A percentile compares a stretch with the other conserved stretches of the same genome.
phyloP scores from a whole-genome alignment of 2,113 vertebrate species.

The Morphnarchus princeps region DNA sequence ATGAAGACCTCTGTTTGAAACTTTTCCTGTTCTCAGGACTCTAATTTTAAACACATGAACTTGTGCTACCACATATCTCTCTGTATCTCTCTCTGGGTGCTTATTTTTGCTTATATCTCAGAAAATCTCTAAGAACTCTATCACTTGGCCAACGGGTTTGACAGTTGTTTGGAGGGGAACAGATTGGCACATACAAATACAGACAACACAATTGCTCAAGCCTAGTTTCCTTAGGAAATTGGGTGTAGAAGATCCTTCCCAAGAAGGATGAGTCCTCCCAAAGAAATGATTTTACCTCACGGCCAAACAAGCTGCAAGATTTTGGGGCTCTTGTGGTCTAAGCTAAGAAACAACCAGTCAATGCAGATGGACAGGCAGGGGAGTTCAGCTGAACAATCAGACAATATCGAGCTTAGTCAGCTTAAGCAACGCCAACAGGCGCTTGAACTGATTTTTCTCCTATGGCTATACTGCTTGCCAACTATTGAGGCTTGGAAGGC shows the following conservation, averaged over 20 bases:
- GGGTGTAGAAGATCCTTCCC: background rate
- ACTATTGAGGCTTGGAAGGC: background rate
- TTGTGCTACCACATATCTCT: background rate
- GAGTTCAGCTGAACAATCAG: background rate
- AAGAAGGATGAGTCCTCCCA: background rate
- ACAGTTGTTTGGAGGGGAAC: background rate
- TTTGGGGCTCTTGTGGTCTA: background rate
- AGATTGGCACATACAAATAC: background rate
- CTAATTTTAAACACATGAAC: constrained; percentile 17
- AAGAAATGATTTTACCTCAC: background rate
- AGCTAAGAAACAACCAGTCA: background rate
- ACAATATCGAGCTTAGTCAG: background rate
- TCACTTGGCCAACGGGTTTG: background rate
- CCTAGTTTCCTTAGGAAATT: background rate
- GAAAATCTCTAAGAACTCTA: background rate
- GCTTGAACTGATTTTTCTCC: background rate
- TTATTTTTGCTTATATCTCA: constrained; percentile 9
- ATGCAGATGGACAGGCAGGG: background rate
- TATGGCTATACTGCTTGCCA: background rate
- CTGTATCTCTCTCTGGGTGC: background rate
- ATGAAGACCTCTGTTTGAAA: constrained; percentile 57
- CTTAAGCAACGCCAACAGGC: background rate
- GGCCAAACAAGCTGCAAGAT: background rate
- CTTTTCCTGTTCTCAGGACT: constrained; percentile 59
- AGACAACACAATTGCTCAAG: background rate